Percentiles rank a stretch among this genome's conserved stretches.
Evolutionary conservation across 2,797 vertebrate species (phyloP).

Genomic region (Myotis findleyi): DNA sequence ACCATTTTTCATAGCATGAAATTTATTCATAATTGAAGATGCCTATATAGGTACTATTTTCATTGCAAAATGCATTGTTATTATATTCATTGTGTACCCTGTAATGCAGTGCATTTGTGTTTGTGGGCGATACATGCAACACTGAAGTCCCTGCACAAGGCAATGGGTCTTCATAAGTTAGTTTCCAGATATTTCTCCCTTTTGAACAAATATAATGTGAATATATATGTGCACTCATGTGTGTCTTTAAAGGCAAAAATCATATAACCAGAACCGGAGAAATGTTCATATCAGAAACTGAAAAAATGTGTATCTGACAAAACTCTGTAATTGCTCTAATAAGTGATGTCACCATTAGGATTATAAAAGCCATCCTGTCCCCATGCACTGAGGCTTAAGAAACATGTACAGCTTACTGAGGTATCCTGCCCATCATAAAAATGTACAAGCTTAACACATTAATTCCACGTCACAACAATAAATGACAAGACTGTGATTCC

Average conservation of each 20-base stretch:
- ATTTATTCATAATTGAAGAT: not conserved
- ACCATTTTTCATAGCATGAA: not conserved
- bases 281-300: not conserved
- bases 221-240: not conserved
- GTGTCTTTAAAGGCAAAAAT: constrained; percentile 16
- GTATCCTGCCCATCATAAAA: not conserved
- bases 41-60: not conserved
- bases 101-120: not conserved
- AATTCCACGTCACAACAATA: not conserved
- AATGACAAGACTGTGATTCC: not conserved
- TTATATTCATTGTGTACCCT: not conserved
- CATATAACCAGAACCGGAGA: not conserved
- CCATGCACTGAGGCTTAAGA: not conserved
- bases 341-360: not conserved
- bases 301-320: not conserved
- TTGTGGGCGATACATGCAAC: not conserved
- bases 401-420: not conserved
- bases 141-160: not conserved
- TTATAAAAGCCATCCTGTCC: not conserved
- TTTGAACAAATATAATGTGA: not conserved
- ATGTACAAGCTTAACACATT: not conserved
- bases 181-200: not conserved
- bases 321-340: not conserved
- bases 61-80: not conserved
- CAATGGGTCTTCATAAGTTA: not conserved